Percentiles rank a stretch among this genome's conserved stretches.
Conservation (phyloP, 2,113 vertebrate genomes). For the Hiodon alosoides region DNA sequence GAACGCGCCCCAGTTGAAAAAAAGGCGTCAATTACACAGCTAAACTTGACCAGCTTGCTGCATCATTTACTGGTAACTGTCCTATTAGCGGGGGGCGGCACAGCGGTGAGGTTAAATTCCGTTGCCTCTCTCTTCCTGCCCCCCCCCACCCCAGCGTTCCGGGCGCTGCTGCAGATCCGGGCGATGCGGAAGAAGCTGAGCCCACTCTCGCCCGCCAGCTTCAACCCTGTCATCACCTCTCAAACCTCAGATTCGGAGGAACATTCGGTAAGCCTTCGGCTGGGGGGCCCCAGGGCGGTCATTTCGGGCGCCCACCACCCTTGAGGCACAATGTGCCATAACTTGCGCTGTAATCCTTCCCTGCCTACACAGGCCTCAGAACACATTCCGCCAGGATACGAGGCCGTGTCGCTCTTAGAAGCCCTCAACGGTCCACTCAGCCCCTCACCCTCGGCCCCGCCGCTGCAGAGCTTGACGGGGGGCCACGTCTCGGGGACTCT, state of each 20-base stretch:
- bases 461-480: slow-evolving; percentile 64
- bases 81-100: background rate
- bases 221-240: slow-evolving; percentile 87
- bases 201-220: slow-evolving; percentile 78
- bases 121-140: background rate
- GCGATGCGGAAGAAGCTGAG: slow-evolving; percentile 94
- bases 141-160: slow-evolving; percentile 67
- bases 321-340: no score
- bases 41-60: background rate
- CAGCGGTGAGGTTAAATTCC: no score
- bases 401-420: slow-evolving; percentile 90
- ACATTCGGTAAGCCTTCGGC: slow-evolving; percentile 71
- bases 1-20: background rate
- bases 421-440: slow-evolving; percentile 88
- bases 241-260: slow-evolving; percentile 93
- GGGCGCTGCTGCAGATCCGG: slow-evolving; percentile 93
- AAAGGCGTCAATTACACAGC: no score
- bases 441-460: slow-evolving; percentile 67
- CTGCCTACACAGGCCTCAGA: slow-evolving; percentile 72
- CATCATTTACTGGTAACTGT: background rate
- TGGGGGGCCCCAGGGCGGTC: background rate
- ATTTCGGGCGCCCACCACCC: background rate
- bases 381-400: slow-evolving; percentile 87
- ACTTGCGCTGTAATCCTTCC: slow-evolving; percentile 14
- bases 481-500: slow-evolving; percentile 67